A percentile compares a stretch with the other conserved stretches of the same genome.
These are phyloP conservation scores for Labeo rohita DNA, from an alignment of 2,113 vertebrate genomes.

Conservation along the genomic window DNA sequence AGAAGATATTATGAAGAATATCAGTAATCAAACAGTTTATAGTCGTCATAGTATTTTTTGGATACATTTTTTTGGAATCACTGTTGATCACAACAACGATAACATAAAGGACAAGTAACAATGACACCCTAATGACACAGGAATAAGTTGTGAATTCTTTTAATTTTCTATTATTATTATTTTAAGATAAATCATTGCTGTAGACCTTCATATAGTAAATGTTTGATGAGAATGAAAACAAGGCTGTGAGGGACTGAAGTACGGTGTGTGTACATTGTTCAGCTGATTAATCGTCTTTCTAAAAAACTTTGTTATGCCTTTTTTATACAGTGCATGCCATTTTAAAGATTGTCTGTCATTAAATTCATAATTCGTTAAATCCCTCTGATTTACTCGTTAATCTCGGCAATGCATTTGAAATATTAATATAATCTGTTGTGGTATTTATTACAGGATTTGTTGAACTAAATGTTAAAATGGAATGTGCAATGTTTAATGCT, in stretches of 20 bases:
- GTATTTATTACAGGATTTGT: background rate
- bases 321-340: background rate
- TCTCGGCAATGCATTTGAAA: background rate
- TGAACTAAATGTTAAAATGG: background rate
- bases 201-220: too few species aligned
- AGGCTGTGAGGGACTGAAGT: too few species aligned
- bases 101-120: background rate
- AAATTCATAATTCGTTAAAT: background rate
- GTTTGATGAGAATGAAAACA: too few species aligned
- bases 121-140: background rate
- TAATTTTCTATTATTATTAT: background rate
- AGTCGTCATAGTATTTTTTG: background rate
- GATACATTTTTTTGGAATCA: too few species aligned
- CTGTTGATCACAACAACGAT: background rate
- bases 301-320: too few species aligned
- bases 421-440: background rate
- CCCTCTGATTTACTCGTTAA: background rate
- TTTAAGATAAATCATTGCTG: background rate
- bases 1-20: background rate
- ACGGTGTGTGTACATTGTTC: too few species aligned
- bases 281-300: too few species aligned
- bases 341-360: too few species aligned
- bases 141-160: background rate
- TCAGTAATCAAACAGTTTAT: background rate
- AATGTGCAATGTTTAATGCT: background rate